Percentiles rank a stretch among this genome's conserved stretches.
Conservation (phyloP, 2,797 vertebrate genomes). For the Lateolabrax maculatus region DNA sequence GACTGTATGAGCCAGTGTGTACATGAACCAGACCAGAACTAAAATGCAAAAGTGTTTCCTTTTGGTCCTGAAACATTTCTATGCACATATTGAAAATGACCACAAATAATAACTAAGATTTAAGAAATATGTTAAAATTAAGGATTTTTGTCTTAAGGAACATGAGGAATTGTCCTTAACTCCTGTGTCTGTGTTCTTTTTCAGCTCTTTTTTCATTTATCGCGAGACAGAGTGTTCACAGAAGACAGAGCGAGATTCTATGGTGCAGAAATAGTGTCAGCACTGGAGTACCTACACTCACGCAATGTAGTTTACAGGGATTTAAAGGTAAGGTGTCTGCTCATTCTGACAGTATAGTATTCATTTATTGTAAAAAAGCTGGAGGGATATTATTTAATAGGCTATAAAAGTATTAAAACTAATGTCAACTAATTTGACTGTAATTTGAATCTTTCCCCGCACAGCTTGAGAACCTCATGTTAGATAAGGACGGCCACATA, state of each 20-base stretch:
- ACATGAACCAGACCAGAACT: neutral
- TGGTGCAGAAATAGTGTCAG: constrained; percentile 95
- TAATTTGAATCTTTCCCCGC: constrained; percentile 23
- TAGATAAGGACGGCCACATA: constrained; percentile 97
- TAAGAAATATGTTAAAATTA: neutral
- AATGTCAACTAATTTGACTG: constrained; percentile 17
- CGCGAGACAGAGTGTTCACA: constrained; percentile 93
- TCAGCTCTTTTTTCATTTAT: constrained; percentile 95
- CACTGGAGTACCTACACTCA: constrained; percentile 95
- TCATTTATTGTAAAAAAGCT: neutral
- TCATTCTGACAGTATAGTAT: neutral
- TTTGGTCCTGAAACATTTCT: neutral
- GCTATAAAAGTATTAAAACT: too few species aligned
- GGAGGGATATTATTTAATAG: neutral
- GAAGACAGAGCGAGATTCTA: constrained; percentile 96
- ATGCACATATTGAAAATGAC: neutral
- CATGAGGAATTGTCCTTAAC: neutral
- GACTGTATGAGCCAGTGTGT: too few species aligned
- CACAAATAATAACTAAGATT: neutral
- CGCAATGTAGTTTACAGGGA: constrained; percentile 96
- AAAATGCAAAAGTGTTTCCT: neutral
- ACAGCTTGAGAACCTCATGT: constrained; percentile 97
- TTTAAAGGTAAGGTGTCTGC: constrained; percentile 88
- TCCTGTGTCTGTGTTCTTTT: neutral
- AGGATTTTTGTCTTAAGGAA: neutral